These are phyloP conservation scores for Metopolophium dirhodum DNA, from an alignment of 1,140 invertebrate genomes.

Conservation along the genomic window DNA sequence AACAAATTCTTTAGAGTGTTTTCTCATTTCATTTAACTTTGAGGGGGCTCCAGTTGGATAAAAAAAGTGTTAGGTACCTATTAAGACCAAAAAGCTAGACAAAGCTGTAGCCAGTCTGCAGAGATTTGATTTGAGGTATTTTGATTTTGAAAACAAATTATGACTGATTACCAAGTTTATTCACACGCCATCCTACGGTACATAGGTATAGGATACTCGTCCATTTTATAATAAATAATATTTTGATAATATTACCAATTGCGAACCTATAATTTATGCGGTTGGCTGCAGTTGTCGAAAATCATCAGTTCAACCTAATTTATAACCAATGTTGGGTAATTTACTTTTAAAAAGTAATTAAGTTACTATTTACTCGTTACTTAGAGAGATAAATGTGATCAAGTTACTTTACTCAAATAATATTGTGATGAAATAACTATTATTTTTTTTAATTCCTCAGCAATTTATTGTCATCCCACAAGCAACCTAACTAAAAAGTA, in stretches of 20 bases:
- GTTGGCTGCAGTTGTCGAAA: not conserved
- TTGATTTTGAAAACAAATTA: not conserved
- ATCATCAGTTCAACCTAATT: not conserved
- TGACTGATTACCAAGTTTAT: not conserved
- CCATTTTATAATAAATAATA: not conserved
- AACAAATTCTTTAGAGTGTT: not conserved
- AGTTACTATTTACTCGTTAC: too few species aligned
- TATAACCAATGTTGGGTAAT: not conserved
- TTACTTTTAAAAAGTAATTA: too few species aligned
- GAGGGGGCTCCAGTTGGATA: too few species aligned
- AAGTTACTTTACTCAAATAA: too few species aligned
- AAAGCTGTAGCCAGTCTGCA: not conserved
- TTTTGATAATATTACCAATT: not conserved
- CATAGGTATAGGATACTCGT: not conserved
- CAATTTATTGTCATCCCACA: too few species aligned
- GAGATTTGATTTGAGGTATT: not conserved
- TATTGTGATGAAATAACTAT: too few species aligned
- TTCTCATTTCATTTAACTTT: not conserved
- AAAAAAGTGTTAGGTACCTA: not conserved
- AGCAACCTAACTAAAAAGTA: too few species aligned
- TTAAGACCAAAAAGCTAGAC: not conserved
- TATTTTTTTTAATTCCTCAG: too few species aligned
- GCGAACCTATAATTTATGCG: not conserved
- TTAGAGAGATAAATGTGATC: too few species aligned
- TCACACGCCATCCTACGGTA: not conserved